phyloP scores from a whole-genome alignment of 2,888 invertebrate species.

The Pandemis cinnamomeana region DNA sequence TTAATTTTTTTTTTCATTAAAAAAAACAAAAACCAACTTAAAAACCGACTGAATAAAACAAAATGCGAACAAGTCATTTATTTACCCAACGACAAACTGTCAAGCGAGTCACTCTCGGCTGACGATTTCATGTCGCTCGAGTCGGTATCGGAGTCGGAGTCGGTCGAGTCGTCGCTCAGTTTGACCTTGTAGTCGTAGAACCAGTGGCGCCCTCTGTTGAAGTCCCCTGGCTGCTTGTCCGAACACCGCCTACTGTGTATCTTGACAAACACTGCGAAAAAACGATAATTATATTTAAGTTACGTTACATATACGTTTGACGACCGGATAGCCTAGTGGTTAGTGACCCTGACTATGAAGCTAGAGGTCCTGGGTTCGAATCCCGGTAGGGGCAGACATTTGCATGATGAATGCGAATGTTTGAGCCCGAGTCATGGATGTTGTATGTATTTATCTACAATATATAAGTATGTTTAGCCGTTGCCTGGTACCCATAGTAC shows the following conservation, averaged over 20 bases:
- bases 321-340: too few species aligned
- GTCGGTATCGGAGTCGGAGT: slow-evolving; percentile 9
- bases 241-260: slow-evolving; percentile 60
- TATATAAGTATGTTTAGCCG: too few species aligned
- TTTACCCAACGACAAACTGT: background rate
- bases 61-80: background rate
- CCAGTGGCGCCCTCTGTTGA: slow-evolving; percentile 63
- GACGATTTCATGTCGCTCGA: background rate
- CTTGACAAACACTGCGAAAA: slow-evolving; percentile 55
- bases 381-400: too few species aligned
- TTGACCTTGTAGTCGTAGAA: slow-evolving; percentile 71
- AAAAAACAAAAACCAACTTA: background rate
- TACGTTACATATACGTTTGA: too few species aligned
- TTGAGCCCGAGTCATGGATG: too few species aligned
- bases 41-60: background rate
- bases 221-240: slow-evolving; percentile 46
- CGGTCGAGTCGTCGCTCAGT: slow-evolving; percentile 49
- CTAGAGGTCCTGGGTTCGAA: too few species aligned
- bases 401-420: too few species aligned
- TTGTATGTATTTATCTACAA: too few species aligned
- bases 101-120: background rate
- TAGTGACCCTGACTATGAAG: too few species aligned
- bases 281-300: background rate
- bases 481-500: too few species aligned
- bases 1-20: too few species aligned